phyloP scores from a whole-genome alignment of 2,797 vertebrate genomes.

The Holocentrus rufus region DNA sequence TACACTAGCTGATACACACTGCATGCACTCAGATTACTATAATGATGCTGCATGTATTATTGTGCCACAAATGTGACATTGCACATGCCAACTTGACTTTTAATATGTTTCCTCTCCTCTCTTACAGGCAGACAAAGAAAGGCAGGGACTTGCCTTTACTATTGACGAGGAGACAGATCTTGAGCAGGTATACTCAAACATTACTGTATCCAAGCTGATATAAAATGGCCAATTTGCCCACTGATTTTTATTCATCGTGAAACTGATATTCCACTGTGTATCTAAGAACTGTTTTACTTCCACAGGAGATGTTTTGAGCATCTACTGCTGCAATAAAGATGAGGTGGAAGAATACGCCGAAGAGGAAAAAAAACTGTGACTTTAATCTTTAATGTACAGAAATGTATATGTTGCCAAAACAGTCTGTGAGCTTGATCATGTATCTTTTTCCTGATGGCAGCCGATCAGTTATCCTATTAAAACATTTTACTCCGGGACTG shows the following conservation, averaged over 20 bases:
- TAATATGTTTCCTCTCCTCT: slow-evolving; percentile 29
- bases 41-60: background rate
- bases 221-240: background rate
- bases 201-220: slow-evolving; percentile 5
- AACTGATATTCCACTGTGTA: background rate
- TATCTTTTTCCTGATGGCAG: background rate
- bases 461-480: slow-evolving; percentile 26
- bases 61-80: background rate
- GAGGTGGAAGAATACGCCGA: slow-evolving; percentile 17
- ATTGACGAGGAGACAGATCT: slow-evolving; percentile 69
- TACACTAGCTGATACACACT: background rate
- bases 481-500: slow-evolving; percentile 30
- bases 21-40: background rate
- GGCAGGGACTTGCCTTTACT: slow-evolving; percentile 55
- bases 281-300: slow-evolving; percentile 33
- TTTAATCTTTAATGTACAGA: slow-evolving; percentile 26
- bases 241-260: background rate
- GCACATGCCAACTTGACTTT: slow-evolving; percentile 7
- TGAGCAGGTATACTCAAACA: slow-evolving; percentile 68
- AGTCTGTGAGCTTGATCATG: background rate
- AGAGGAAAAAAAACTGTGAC: background rate
- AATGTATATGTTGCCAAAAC: slow-evolving; percentile 24
- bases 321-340: slow-evolving; percentile 15
- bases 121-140: slow-evolving; percentile 60
- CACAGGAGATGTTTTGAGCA: slow-evolving; percentile 70